Evolutionary conservation across 2,797 vertebrate species (phyloP), one percentile per base, ranked within the genome.

Genomic region (Balearica regulorum): DNA sequence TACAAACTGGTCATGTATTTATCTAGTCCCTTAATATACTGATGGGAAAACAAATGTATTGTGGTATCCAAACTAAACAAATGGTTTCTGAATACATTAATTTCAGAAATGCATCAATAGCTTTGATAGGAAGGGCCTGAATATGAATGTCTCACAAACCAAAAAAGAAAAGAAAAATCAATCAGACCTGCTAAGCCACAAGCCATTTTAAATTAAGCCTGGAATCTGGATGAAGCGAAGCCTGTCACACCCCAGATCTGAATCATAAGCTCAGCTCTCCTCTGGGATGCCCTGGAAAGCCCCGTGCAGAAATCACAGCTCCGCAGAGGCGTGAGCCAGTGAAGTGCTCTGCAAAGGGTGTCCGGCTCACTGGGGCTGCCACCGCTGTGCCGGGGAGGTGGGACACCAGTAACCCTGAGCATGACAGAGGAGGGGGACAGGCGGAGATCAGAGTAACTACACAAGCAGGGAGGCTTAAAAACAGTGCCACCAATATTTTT

Each of bases 221-320:
- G 60, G 60, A 90, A 94, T 73, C 25, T 4, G 12, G 41, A 83
- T 69, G 41, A 82, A 83, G n/a, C 2, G 6, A 94, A 91, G 80
- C 21, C 48, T 71, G 55, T 79, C 75, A 76, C 29, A 68, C 44
- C 44, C 62, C 64, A 90, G 48, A 53, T 60, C 19, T 92, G 86
- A 94, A 73, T 93, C 86, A 49, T 26, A 77, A 79, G 44, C 3
- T 2, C 57, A 77, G 44, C 33, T 70, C 64, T 87, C 81, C 69
- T 76, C 85, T 89, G 88, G 86, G 90, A 93, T 57, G 77, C 49
- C 35, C 41, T 29, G 54, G 82, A 92, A 96, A 93, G 79, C 29
- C 69, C 72, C 35, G 0, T 0, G 2, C 37, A 81, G 72, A 65
- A 91, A 76, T 58, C 15, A 4, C 41, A 88, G 72, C 41, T 75